phyloP scores from a whole-genome alignment of 2,797 vertebrate genomes.

The Huso huso region DNA sequence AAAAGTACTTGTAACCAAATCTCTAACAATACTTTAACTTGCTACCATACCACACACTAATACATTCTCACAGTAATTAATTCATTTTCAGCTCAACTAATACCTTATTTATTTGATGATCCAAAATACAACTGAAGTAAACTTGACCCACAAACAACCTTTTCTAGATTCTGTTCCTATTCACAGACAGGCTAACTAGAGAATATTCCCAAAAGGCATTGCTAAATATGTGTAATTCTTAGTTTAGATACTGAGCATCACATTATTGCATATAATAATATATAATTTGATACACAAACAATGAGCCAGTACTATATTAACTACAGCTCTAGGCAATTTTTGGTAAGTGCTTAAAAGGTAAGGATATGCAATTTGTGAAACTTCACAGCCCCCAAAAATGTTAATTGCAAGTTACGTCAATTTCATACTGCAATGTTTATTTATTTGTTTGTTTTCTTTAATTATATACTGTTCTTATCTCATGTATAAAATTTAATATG shows the following conservation, averaged over 20 bases:
- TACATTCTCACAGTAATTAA: no score
- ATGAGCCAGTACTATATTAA: conserved; percentile 8
- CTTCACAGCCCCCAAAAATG: conserved; percentile 1
- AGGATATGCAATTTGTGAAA: not conserved
- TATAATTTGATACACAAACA: conserved; percentile 3
- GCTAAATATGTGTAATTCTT: not conserved
- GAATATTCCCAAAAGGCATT: not conserved
- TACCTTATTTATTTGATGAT: no score
- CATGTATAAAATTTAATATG: not conserved
- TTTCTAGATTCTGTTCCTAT: not conserved
- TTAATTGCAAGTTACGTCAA: not conserved
- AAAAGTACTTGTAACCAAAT: no score
- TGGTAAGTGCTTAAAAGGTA: conserved; percentile 4
- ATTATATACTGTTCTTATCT: conserved; percentile 4
- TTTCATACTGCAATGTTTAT: conserved; percentile 10
- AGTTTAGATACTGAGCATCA: not conserved
- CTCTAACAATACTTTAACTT: no score
- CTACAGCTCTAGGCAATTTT: conserved; percentile 10
- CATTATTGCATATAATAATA: conserved; percentile 6
- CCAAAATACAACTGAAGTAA: not conserved
- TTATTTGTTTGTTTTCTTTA: conserved; percentile 9
- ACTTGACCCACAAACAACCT: not conserved
- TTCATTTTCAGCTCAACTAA: no score
- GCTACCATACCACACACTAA: no score
- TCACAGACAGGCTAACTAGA: not conserved